Percentiles rank a stretch among this genome's conserved stretches.
Conservation (phyloP, 2,888 invertebrate genomes). For the Eristalis tenax region DNA sequence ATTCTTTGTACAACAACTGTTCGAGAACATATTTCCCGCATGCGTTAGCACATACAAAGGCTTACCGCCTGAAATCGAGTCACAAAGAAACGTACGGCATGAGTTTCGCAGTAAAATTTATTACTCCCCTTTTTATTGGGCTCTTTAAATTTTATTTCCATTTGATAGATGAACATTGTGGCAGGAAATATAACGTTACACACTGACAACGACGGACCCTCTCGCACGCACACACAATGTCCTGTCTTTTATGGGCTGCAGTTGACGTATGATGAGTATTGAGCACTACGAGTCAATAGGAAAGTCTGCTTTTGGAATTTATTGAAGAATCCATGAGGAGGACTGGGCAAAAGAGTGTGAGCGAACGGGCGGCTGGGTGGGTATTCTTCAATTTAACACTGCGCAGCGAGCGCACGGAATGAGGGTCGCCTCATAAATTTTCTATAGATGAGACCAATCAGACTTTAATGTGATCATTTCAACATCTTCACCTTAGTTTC, state of each 20-base stretch:
- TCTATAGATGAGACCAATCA: constrained; percentile 57
- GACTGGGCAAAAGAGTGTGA: not conserved
- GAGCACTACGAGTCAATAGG: constrained; percentile 12
- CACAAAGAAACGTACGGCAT: constrained; percentile 32
- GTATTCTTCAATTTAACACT: constrained; percentile 6
- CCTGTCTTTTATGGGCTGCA: constrained; percentile 30
- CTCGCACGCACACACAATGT: constrained; percentile 28
- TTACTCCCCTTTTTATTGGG: constrained; percentile 49
- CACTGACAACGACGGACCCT: not conserved
- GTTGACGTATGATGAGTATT: constrained; percentile 38
- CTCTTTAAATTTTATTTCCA: constrained; percentile 53
- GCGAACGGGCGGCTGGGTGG: not conserved
- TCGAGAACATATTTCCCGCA: not conserved
- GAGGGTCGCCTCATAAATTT: constrained; percentile 37
- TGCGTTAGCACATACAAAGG: constrained; percentile 17
- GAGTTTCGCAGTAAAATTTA: constrained; percentile 44
- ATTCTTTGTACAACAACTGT: not conserved
- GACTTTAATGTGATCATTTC: constrained; percentile 48
- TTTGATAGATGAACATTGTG: constrained; percentile 55
- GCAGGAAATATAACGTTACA: constrained; percentile 33
- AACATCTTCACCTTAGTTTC: constrained; percentile 15
- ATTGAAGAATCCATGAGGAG: constrained; percentile 37
- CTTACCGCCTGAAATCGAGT: constrained; percentile 34
- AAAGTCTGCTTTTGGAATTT: constrained; percentile 36
- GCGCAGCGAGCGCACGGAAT: not conserved